Base-by-base conservation (phyloP, 2,113 vertebrate species). In the Amia ocellicauda region DNA sequence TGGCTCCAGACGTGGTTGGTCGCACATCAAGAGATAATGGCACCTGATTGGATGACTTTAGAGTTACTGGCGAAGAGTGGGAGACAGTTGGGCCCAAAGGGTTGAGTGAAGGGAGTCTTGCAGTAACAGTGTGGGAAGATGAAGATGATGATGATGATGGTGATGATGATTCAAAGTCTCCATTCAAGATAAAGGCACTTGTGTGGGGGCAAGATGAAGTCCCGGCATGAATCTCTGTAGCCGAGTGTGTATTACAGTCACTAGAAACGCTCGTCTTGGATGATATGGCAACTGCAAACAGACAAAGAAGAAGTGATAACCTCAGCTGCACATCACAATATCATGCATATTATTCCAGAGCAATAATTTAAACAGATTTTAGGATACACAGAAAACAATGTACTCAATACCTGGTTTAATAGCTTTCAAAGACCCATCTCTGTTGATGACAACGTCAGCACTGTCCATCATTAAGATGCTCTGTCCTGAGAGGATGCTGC, bases 391-490 rank as follows among this genome's bases (percentile, higher is more conserved):
- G n/a, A n/a, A n/a, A 47, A 47, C 13, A 47, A 1, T 3, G 14
- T 47, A 3, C 45, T 16, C 45, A 47, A 80, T 64, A 98, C 96
- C 85, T 69, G 88, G 65, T 67, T 87, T 91, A 72, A 84, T 83
- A 0, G 92, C 83, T 0, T 91, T 93, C 55, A 99, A 90, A 0
- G 94, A 93, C 65, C 97, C 97, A 56, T 99, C 97, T 29, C 95
- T 88, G 76, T 94, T 94, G 77, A 98, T 99, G 63, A 94, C 75
- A 3, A 98, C 80, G 69, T 96, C 90, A 0, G 93, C 90, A 49
- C 95, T 88, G 63, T 91, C 93, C 94, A 98, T 91, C 85, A 99
- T 78, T 24, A 99, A 88, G n/a, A 97, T 73, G 81, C 87, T 97
- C 83, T 99, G 97, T 66, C 90, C 90, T 0, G 91, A 90, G 24